phyloP scores from a whole-genome alignment of 2,113 vertebrate species.

The Elaphurus davidianus region DNA sequence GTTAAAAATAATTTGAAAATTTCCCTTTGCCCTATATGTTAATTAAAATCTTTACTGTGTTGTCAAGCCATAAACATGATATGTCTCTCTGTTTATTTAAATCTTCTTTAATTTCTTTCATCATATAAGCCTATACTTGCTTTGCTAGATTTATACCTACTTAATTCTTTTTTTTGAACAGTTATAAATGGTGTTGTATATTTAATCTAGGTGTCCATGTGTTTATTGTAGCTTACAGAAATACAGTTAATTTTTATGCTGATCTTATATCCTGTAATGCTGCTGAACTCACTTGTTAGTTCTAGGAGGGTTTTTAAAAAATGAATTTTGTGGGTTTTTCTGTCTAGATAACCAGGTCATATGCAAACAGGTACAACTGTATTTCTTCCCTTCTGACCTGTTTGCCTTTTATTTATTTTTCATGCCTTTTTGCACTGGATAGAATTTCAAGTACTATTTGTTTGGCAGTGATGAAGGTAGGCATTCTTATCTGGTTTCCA shows the following conservation, averaged over 20 bases:
- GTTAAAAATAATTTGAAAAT: neutral
- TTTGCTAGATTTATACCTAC: neutral
- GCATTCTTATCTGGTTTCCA: neutral
- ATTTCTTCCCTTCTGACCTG: neutral
- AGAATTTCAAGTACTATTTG: neutral
- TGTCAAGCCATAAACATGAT: neutral
- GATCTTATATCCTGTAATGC: neutral
- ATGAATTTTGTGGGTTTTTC: neutral
- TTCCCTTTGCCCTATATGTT: neutral
- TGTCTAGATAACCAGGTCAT: neutral
- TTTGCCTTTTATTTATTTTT: neutral
- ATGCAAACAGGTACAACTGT: neutral
- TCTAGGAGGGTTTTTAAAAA: neutral
- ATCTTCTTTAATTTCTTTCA: neutral
- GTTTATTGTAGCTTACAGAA: neutral
- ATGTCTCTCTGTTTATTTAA: neutral
- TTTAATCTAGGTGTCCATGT: neutral
- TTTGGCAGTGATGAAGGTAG: neutral
- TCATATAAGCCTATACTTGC: neutral
- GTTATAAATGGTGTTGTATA: neutral
- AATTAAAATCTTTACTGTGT: neutral
- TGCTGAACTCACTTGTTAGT: neutral
- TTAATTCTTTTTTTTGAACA: neutral
- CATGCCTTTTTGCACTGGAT: neutral
- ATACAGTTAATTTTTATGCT: neutral